Evolutionary conservation across 2,888 invertebrate genomes (phyloP).

Genomic region (Cataglyphis rosenhaueri): DNA sequence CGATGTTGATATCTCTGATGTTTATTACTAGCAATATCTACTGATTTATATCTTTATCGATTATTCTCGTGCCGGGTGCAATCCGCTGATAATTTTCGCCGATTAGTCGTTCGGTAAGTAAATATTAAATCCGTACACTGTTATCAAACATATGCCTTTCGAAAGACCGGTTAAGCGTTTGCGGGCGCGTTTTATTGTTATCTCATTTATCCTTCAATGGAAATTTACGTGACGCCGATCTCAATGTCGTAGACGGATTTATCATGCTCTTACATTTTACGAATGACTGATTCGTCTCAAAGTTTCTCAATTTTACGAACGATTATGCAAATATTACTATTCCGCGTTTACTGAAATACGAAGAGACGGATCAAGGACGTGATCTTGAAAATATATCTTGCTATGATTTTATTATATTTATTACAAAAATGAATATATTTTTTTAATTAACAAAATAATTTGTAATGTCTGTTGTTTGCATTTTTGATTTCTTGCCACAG

Average conservation of each 20-base stretch:
- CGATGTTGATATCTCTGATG: not conserved
- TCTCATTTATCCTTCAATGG: conserved; percentile 37
- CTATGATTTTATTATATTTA: not conserved
- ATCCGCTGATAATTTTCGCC: not conserved
- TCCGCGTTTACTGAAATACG: not conserved
- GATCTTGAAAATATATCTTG: not conserved
- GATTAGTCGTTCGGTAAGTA: not conserved
- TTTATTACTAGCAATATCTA: too few species aligned
- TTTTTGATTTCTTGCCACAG: not conserved
- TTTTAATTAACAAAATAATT: not conserved
- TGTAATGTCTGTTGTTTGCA: too few species aligned
- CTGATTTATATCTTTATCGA: conserved; percentile 11
- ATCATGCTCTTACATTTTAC: conserved; percentile 19
- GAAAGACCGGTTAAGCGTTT: not conserved
- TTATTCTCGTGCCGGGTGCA: not conserved
- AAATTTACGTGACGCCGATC: conserved; percentile 27
- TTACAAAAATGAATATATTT: not conserved
- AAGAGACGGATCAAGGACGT: not conserved
- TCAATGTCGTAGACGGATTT: conserved; percentile 34
- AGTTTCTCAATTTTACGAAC: conserved; percentile 15
- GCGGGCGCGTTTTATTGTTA: not conserved
- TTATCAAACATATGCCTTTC: not conserved
- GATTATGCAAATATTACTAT: not conserved
- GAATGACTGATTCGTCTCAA: conserved; percentile 38
- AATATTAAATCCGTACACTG: not conserved